These are phyloP conservation scores for Apteryx owenii DNA, from an alignment of 2,113 vertebrate species.

Conservation along the genomic window DNA sequence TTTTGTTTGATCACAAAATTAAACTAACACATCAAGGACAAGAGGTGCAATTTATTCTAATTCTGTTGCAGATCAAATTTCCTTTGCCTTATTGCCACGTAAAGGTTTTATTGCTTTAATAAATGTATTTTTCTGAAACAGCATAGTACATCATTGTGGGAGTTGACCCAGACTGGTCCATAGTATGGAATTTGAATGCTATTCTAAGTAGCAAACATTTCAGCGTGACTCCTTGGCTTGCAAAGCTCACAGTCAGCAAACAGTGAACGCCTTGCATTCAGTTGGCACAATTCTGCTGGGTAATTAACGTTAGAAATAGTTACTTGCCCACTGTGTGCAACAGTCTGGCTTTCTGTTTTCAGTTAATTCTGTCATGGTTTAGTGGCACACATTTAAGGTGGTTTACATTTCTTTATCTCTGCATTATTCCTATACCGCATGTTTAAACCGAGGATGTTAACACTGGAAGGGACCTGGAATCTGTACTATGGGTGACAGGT, in stretches of 20 bases:
- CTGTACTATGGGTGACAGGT: background rate
- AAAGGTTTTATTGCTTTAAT: background rate
- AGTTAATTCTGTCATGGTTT: background rate
- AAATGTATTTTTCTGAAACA: background rate
- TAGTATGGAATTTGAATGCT: background rate
- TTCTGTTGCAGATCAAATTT: background rate
- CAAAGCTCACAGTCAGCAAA: background rate
- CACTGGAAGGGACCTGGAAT: background rate
- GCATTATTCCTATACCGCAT: background rate
- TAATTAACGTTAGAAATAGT: fast-evolving
- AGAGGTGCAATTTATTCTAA: background rate
- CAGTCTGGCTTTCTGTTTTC: background rate
- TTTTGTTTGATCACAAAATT: background rate
- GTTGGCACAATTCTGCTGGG: background rate
- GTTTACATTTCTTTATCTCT: background rate
- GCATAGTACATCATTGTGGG: background rate
- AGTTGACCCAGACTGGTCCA: background rate
- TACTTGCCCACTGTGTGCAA: background rate
- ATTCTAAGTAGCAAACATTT: background rate
- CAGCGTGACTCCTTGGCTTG: background rate
- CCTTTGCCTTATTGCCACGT: background rate
- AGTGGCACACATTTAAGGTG: background rate
- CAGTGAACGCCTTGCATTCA: background rate
- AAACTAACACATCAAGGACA: background rate
- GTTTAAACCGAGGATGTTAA: background rate